These are phyloP conservation scores for Megalurothrips usitatus DNA, from an alignment of 2,888 invertebrate species.

Conservation along the genomic window DNA sequence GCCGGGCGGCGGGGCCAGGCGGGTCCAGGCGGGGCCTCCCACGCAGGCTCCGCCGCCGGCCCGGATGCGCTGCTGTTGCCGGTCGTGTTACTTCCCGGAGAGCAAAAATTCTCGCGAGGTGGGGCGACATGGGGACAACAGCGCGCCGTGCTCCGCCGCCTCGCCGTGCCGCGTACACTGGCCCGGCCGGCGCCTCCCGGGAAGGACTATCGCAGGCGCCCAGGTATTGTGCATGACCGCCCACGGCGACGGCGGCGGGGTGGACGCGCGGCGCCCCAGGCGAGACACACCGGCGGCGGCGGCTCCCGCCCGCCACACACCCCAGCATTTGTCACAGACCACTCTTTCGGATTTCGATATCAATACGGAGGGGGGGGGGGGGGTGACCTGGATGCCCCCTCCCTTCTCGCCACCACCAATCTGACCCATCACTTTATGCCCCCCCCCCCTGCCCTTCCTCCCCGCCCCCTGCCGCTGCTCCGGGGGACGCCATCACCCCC, in stretches of 20 bases:
- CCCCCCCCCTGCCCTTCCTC: not conserved
- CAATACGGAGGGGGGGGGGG: not conserved
- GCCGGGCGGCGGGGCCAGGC: not conserved
- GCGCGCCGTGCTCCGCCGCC: too few species aligned
- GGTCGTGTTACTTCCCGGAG: too few species aligned
- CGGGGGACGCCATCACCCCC: not conserved
- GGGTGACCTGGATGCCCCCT: not conserved
- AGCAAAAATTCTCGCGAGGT: too few species aligned
- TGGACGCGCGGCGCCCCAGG: too few species aligned
- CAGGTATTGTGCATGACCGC: too few species aligned
- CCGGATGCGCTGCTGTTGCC: too few species aligned
- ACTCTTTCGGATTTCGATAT: slow-evolving; percentile 14
- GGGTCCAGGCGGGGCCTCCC: not conserved
- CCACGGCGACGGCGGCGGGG: too few species aligned
- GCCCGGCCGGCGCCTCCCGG: too few species aligned
- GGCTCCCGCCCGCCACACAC: not conserved
- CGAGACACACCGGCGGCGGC: too few species aligned
- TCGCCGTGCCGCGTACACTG: too few species aligned
- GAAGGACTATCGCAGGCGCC: too few species aligned
- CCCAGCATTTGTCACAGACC: not conserved
- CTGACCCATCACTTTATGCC: not conserved
- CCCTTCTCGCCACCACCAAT: not conserved
- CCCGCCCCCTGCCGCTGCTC: not conserved
- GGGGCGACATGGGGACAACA: too few species aligned
- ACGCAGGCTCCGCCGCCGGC: not conserved